These are phyloP conservation scores for Brachionus plicatilis DNA, from an alignment of 1,140 invertebrate genomes.

Conservation along the genomic window DNA sequence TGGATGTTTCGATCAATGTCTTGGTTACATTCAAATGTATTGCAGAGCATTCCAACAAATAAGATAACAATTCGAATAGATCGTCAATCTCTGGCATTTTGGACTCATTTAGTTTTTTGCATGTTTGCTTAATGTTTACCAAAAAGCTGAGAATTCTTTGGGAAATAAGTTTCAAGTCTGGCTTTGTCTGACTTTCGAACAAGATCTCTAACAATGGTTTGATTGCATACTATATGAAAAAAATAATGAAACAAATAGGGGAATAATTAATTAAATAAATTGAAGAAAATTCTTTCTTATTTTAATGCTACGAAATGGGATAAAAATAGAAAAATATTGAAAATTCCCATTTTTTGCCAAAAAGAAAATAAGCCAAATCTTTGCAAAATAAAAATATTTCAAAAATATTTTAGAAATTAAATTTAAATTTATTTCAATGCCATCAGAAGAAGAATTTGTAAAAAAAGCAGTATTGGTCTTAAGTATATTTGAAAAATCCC, in stretches of 20 bases:
- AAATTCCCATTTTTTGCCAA: too few relatives aligned
- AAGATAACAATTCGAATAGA: conserved; percentile 26
- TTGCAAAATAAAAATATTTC: too few relatives aligned
- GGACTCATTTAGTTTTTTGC: conserved; percentile 17
- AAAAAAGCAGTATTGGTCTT: too few relatives aligned
- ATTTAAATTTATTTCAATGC: too few relatives aligned
- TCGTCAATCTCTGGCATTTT: background rate
- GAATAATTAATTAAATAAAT: background rate
- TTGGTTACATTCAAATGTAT: conserved; percentile 38
- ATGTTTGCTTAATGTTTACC: background rate
- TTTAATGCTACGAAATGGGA: too few relatives aligned
- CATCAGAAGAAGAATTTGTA: too few relatives aligned
- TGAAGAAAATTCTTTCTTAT: too few relatives aligned
- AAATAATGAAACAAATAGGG: background rate
- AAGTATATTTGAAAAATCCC: too few relatives aligned
- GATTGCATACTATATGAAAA: conserved; percentile 15
- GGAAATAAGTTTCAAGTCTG: conserved; percentile 4
- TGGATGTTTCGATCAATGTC: conserved; percentile 28
- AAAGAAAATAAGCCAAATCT: too few relatives aligned
- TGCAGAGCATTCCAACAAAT: conserved; percentile 25
- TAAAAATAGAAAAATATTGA: too few relatives aligned
- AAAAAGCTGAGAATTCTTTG: conserved; percentile 14
- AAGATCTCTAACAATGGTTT: conserved; percentile 13
- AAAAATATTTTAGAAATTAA: too few relatives aligned
- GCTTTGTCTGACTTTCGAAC: conserved; percentile 36